Evolutionary conservation across 2,797 vertebrate species (phyloP).

Genomic region (Synanceia verrucosa): DNA sequence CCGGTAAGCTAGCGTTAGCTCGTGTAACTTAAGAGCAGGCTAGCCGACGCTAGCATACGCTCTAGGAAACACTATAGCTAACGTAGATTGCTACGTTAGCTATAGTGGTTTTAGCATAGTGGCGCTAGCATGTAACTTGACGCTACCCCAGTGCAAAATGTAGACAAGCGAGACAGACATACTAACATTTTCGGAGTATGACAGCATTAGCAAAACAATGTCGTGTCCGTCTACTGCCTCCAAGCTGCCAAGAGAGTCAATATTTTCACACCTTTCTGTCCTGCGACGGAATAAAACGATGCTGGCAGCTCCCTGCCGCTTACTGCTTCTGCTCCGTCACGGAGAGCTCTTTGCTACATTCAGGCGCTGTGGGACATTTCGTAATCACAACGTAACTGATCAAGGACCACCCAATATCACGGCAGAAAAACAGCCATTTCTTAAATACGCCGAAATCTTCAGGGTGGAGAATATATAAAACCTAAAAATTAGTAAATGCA

Average conservation of each 20-base stretch:
- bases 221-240: neutral
- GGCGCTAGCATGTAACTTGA: slow-evolving; percentile 33
- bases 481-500: neutral
- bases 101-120: slow-evolving; percentile 31
- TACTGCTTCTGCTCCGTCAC: slow-evolving; percentile 64
- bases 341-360: slow-evolving; percentile 43
- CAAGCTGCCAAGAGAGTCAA: neutral
- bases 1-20: slow-evolving; percentile 72
- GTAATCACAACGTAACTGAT: neutral
- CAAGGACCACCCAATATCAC: neutral
- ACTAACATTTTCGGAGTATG: slow-evolving; percentile 1
- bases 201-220: slow-evolving; percentile 15
- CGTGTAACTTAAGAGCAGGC: slow-evolving; percentile 11
- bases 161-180: neutral
- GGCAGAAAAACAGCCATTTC: neutral
- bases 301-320: slow-evolving; percentile 64
- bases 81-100: slow-evolving; percentile 60
- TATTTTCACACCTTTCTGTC: slow-evolving; percentile 67
- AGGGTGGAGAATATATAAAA: neutral
- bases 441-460: neutral
- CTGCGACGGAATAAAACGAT: slow-evolving; percentile 63
- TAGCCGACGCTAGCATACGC: slow-evolving; percentile 50
- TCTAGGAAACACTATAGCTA: slow-evolving; percentile 21
- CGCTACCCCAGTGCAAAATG: slow-evolving; percentile 6
- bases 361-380: slow-evolving; percentile 46